Conservation (phyloP, 2,797 vertebrate genomes). For the Taenioides sp. region DNA sequence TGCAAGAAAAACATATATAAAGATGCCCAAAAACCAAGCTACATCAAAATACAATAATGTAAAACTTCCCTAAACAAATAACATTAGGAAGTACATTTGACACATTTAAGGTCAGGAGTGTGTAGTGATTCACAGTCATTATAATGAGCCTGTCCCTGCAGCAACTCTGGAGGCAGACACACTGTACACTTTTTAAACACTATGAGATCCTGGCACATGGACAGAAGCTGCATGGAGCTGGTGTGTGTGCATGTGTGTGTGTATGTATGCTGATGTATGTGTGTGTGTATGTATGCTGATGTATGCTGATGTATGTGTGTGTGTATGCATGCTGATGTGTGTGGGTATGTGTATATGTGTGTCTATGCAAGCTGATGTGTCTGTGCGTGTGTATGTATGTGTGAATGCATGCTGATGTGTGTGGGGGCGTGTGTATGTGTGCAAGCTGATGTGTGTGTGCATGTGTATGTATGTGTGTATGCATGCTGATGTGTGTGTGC, state of each 20-base stretch:
- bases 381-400: no score
- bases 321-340: no score
- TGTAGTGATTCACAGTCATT: conserved; percentile 44
- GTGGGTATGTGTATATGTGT: no score
- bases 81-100: conserved; percentile 37
- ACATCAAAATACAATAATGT: background rate
- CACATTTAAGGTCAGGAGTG: conserved; percentile 29
- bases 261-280: no score
- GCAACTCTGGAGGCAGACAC: conserved; percentile 41
- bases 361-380: no score
- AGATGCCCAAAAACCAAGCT: background rate
- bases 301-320: no score
- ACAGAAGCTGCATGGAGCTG: conserved; percentile 48
- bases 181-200: conserved; percentile 18
- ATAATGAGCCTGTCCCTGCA: conserved; percentile 56
- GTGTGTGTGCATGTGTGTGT: background rate
- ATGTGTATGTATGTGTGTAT: no score
- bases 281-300: no score
- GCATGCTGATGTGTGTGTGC: no score
- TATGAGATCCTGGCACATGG: conserved; percentile 26
- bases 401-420: no score
- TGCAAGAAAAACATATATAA: background rate
- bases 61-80: conserved; percentile 39
- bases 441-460: no score
- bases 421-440: no score